Evolutionary conservation across 1,140 invertebrate genomes (phyloP).

Genomic region (Orussus abietinus): DNA sequence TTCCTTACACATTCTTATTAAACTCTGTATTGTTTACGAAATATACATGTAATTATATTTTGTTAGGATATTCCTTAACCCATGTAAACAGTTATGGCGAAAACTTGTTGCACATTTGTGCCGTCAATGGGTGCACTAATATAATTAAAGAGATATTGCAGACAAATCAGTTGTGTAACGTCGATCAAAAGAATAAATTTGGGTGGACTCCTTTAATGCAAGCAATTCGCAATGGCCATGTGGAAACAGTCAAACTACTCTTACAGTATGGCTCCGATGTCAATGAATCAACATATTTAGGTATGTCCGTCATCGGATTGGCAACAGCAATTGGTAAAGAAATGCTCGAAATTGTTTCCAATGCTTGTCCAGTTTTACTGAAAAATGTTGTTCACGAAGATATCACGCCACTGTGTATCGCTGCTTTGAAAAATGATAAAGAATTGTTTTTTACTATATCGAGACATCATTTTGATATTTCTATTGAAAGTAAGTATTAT

Average conservation of each 20-base stretch:
- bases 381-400: slow-evolving; percentile 32
- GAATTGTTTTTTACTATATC: slow-evolving; percentile 35
- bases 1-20: too few species aligned
- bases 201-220: slow-evolving; percentile 57
- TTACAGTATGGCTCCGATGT: slow-evolving; percentile 42
- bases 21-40: too few species aligned
- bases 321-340: slow-evolving; percentile 35
- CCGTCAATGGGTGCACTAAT: slow-evolving; percentile 34
- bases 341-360: slow-evolving; percentile 39
- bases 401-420: slow-evolving; percentile 42
- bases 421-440: slow-evolving; percentile 45
- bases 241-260: slow-evolving; percentile 43
- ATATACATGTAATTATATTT: too few species aligned
- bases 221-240: slow-evolving; percentile 49
- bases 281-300: slow-evolving; percentile 48
- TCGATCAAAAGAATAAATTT: slow-evolving; percentile 48
- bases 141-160: slow-evolving; percentile 36
- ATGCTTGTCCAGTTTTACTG: slow-evolving; percentile 31
- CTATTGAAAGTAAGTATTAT: slow-evolving; percentile 28
- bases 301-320: slow-evolving; percentile 38
- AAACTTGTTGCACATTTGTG: slow-evolving; percentile 42
- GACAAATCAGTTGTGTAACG: slow-evolving; percentile 24
- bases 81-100: slow-evolving; percentile 42
- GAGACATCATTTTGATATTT: slow-evolving; percentile 28
- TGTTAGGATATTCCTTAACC: slow-evolving; percentile 42